Percentiles rank a stretch among this genome's conserved stretches.
These are phyloP conservation scores for Enteromius afrohamiltoni DNA, from an alignment of 2,797 vertebrate genomes.

Conservation along the genomic window DNA sequence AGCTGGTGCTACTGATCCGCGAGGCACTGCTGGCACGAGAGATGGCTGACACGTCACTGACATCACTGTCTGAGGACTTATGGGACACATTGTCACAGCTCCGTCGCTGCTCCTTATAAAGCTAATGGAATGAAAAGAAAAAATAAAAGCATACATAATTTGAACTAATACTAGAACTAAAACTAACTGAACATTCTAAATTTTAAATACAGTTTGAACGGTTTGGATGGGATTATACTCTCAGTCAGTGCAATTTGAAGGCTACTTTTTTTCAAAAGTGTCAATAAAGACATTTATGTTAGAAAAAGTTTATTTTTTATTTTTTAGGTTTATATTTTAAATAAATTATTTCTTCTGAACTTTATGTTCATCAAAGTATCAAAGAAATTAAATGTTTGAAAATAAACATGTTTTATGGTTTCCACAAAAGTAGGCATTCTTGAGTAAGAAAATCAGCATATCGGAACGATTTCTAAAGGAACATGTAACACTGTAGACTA, in stretches of 20 bases:
- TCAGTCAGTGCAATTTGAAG: not conserved
- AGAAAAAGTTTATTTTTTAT: not conserved
- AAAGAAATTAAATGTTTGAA: no score
- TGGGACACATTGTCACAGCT: slow-evolving; percentile 97
- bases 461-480: not conserved
- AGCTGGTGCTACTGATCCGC: slow-evolving; percentile 99
- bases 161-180: not conserved
- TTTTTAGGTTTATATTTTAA: not conserved
- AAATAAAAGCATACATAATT: not conserved
- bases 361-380: not conserved
- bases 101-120: slow-evolving; percentile 93
- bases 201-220: slow-evolving; percentile 35
- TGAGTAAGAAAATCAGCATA: not conserved
- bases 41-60: slow-evolving; percentile 98
- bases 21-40: slow-evolving; percentile 99
- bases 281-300: not conserved
- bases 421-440: not conserved
- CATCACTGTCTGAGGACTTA: slow-evolving; percentile 98
- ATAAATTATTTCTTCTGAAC: not conserved
- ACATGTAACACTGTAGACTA: not conserved
- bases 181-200: not conserved
- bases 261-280: not conserved
- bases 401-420: not conserved
- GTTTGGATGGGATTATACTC: not conserved
- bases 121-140: slow-evolving; percentile 63